Evolutionary conservation across 2,113 vertebrate species (phyloP).

Genomic region (Amphiprion ocellaris): DNA sequence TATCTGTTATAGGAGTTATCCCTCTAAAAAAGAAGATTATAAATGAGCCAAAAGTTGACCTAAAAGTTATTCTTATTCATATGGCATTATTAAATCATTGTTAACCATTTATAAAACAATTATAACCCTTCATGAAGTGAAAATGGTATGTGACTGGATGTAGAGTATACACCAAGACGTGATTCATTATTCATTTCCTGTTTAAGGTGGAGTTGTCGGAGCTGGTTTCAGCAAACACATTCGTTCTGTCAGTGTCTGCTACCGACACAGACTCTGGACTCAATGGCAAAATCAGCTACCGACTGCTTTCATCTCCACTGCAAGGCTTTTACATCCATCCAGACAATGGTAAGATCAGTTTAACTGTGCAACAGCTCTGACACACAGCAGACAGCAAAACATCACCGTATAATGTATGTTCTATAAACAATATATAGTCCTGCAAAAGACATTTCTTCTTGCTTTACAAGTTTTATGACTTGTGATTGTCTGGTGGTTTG

Average conservation of each 20-base stretch:
- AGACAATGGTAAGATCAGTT: conserved; percentile 85
- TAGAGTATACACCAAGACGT: not conserved
- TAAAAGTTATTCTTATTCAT: too few relatives aligned
- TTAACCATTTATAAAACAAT: too few relatives aligned
- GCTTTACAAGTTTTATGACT: conserved; percentile 34
- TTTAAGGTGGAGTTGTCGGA: conserved; percentile 89
- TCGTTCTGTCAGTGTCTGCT: conserved; percentile 87
- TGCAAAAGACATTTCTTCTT: conserved; percentile 31
- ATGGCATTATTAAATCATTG: too few relatives aligned
- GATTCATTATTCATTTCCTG: conserved; percentile 22
- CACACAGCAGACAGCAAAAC: not conserved
- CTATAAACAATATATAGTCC: not conserved
- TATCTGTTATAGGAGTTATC: too few relatives aligned
- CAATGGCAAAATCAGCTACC: conserved; percentile 87
- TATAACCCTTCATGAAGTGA: too few relatives aligned
- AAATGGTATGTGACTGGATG: too few relatives aligned
- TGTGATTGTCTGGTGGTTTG: conserved; percentile 30
- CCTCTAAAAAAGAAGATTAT: too few relatives aligned
- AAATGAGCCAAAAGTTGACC: too few relatives aligned
- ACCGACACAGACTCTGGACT: conserved; percentile 85
- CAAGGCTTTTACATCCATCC: conserved; percentile 87
- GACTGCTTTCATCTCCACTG: conserved; percentile 85
- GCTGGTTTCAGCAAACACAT: conserved; percentile 66
- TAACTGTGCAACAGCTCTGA: not conserved
- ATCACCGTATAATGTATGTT: not conserved